Conservation (phyloP, 2,888 invertebrate species). For the Exephanes ischioxanthus region DNA sequence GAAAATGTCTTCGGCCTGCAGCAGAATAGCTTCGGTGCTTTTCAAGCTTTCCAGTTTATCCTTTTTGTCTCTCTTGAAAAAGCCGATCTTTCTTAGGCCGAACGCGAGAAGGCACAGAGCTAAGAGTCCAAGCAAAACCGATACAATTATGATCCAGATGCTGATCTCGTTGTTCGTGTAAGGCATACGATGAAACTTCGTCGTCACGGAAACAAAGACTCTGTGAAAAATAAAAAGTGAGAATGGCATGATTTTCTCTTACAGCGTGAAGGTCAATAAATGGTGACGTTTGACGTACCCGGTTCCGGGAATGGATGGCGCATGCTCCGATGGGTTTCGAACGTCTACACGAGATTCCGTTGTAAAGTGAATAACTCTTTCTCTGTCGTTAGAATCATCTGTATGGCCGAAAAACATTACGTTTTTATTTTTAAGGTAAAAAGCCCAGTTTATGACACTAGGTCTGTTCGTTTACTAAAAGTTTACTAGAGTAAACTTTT, state of each 20-base stretch:
- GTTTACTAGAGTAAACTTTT: too few species aligned
- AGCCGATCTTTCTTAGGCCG: slow-evolving; percentile 66
- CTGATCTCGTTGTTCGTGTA: slow-evolving; percentile 64
- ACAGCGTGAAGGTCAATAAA: neutral
- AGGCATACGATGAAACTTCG: slow-evolving; percentile 71
- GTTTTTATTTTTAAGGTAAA: neutral
- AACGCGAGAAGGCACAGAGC: slow-evolving; percentile 67
- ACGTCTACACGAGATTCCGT: neutral
- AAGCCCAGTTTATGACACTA: too few species aligned
- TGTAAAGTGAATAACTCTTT: neutral
- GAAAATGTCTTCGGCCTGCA: slow-evolving; percentile 14
- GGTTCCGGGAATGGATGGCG: neutral
- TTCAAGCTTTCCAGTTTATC: slow-evolving; percentile 65
- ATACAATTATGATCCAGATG: slow-evolving; percentile 75
- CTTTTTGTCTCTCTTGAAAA: slow-evolving; percentile 72
- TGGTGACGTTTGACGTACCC: neutral
- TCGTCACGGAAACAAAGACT: slow-evolving; percentile 59
- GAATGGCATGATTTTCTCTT: neutral
- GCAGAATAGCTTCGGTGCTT: slow-evolving; percentile 46
- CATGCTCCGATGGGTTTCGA: neutral
- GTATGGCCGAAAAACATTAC: neutral
- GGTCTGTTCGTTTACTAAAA: too few species aligned
- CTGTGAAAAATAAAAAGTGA: neutral
- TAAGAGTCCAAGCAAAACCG: slow-evolving; percentile 74
- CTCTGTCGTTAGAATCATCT: neutral